These are phyloP conservation scores for Achlya flavicornis DNA, from an alignment of 2,888 invertebrate species.

Conservation along the genomic window DNA sequence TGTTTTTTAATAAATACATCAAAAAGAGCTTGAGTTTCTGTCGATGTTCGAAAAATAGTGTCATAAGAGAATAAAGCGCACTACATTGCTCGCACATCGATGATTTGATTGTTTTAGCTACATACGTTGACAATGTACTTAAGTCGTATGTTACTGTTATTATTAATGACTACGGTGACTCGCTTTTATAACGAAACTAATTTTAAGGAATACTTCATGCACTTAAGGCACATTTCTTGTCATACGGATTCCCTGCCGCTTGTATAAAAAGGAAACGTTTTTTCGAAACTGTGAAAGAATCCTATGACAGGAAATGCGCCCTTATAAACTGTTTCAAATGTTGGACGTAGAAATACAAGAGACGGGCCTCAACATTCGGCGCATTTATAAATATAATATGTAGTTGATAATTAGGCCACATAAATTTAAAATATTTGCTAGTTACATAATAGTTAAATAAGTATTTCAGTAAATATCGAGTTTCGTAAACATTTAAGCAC, in stretches of 20 bases:
- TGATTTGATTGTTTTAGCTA: constrained; percentile 2
- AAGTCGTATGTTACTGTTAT: constrained; percentile 26
- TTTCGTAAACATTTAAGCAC: constrained; percentile 7
- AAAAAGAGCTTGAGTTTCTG: constrained; percentile 37
- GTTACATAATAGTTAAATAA: neutral
- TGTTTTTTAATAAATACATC: constrained; percentile 31
- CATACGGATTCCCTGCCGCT: neutral
- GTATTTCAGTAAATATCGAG: neutral
- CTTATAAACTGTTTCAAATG: neutral
- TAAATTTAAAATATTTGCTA: neutral
- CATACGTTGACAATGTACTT: constrained; percentile 37
- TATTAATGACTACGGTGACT: constrained; percentile 65
- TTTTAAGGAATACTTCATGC: neutral
- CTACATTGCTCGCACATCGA: constrained; percentile 19
- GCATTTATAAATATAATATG: neutral
- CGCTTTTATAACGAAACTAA: constrained; percentile 33
- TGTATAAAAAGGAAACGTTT: neutral
- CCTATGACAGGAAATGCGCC: neutral
- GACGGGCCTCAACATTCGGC: neutral
- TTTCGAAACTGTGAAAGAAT: neutral
- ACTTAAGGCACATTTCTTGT: neutral
- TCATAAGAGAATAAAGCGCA: constrained; percentile 36
- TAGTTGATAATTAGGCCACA: constrained; percentile 1
- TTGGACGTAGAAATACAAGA: neutral
- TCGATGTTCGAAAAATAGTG: constrained; percentile 24